Evolutionary conservation across 2,113 vertebrate genomes (phyloP).

Genomic region (Tetrao urogallus): DNA sequence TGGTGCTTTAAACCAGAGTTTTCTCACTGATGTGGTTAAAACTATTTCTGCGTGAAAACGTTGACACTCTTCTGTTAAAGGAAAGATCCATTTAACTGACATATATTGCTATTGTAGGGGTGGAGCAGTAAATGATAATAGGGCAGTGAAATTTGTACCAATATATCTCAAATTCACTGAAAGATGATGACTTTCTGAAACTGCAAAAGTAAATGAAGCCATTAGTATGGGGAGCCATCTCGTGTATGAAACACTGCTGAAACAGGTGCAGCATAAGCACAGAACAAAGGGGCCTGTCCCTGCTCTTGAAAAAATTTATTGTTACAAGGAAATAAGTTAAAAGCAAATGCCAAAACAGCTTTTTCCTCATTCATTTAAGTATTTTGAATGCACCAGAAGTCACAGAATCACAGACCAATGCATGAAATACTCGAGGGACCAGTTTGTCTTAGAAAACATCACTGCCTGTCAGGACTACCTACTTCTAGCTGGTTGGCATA

Average conservation of each 20-base stretch:
- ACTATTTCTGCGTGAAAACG: neutral
- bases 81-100: neutral
- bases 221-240: neutral
- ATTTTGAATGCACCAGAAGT: slow-evolving; percentile 19
- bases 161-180: neutral
- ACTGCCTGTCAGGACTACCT: slow-evolving; percentile 5
- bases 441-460: slow-evolving; percentile 7
- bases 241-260: neutral
- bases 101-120: neutral
- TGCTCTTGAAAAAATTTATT: neutral
- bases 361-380: slow-evolving; percentile 11
- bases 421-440: neutral
- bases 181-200: neutral
- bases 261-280: neutral
- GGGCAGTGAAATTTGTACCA: neutral
- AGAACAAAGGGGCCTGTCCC: neutral
- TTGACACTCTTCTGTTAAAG: neutral
- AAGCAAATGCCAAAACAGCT: neutral
- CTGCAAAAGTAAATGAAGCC: neutral
- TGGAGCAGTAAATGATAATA: neutral
- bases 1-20: neutral
- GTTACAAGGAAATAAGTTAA: slow-evolving; percentile 46
- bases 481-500: neutral
- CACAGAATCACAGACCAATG: neutral
- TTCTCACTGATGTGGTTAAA: slow-evolving; percentile 15